Evolutionary conservation across 2,888 invertebrate genomes (phyloP).

Genomic region (Oligia strigilis): DNA sequence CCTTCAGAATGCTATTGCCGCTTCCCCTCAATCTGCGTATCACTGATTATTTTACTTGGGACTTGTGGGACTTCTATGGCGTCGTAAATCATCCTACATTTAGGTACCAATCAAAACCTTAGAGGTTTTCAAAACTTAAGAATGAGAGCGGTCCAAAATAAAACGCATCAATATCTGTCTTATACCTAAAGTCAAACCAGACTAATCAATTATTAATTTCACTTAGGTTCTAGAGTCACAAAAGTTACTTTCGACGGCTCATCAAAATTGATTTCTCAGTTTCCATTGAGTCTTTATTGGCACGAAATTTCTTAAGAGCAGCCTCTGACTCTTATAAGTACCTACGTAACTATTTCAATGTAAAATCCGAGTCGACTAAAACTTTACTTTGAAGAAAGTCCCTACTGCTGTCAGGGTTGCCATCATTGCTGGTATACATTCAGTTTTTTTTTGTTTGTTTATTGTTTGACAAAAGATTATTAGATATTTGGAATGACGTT

Average conservation of each 20-base stretch:
- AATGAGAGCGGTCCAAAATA: slow-evolving; percentile 3
- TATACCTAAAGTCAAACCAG: not conserved
- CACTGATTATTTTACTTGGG: not conserved
- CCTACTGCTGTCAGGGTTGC: slow-evolving; percentile 34
- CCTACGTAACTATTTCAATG: slow-evolving; percentile 69
- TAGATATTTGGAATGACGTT: too few relatives aligned
- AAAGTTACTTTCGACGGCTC: slow-evolving; percentile 24
- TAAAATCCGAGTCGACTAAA: slow-evolving; percentile 65
- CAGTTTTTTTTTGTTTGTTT: not conserved
- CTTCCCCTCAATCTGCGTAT: too few relatives aligned
- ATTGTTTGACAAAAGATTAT: not conserved
- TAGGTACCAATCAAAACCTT: slow-evolving; percentile 2
- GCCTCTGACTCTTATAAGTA: slow-evolving; percentile 46
- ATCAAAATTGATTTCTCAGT: slow-evolving; percentile 46
- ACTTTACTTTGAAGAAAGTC: slow-evolving; percentile 50
- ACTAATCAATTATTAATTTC: slow-evolving; percentile 22
- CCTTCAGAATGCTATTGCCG: too few relatives aligned
- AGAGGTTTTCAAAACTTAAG: not conserved
- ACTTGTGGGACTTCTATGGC: not conserved
- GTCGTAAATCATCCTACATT: slow-evolving; percentile 28
- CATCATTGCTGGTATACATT: not conserved
- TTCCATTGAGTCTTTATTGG: slow-evolving; percentile 40
- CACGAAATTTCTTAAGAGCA: slow-evolving; percentile 51
- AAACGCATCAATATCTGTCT: slow-evolving; percentile 23
- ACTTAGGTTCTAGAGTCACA: slow-evolving; percentile 12